Base-by-base conservation (phyloP, 2,797 vertebrate genomes). In the Poecilia velifera region DNA sequence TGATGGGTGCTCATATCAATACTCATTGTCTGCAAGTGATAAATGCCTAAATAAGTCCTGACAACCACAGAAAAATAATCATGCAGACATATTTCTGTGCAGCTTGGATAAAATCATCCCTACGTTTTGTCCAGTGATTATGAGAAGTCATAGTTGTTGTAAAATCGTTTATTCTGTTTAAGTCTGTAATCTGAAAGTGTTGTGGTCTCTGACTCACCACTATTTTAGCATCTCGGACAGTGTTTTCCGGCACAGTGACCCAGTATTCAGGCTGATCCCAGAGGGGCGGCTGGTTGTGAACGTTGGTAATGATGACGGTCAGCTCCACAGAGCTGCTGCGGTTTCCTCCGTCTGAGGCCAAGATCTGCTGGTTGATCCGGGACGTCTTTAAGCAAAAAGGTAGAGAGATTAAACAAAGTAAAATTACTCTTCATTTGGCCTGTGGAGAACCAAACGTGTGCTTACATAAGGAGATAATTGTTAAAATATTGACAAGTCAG, bases 221-320 rank as follows among this genome's bases (percentile, higher is more conserved):
- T 72, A 97, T 96, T 83, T 91, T 97, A 88, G 96, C 93, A 84
- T 98, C 97, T 0, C 94, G 93, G 1, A 84, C 87, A 0, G 94
- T 97, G 94, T 96, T 97, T 82, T 98, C 97, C 0, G 96, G 96
- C 74, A 98, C 92, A 3, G 97, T 97, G 83, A 97, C 95, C 95
- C 95, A 96, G 92, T 97, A 97, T 46, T 93, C 92, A 0, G 87
- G 88, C 87, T 94, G 93, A 73, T 97, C 97, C 97, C 97, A 98
- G 25, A 22, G 95, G 0, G 97, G 97, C 0, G 97, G 96, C 92
- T 96, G 96, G 91, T 97, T 97, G 92, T 97, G 95, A 0, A 96
- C 93, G 13, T 95, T 97, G 4, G 96, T 97, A 89, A 98, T 95
- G 82, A 94, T 97, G 72, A 98, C 95, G 0, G 81, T 95, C 64